These are phyloP conservation scores for Autographa gamma DNA, from an alignment of 2,888 invertebrate genomes.

Conservation along the genomic window DNA sequence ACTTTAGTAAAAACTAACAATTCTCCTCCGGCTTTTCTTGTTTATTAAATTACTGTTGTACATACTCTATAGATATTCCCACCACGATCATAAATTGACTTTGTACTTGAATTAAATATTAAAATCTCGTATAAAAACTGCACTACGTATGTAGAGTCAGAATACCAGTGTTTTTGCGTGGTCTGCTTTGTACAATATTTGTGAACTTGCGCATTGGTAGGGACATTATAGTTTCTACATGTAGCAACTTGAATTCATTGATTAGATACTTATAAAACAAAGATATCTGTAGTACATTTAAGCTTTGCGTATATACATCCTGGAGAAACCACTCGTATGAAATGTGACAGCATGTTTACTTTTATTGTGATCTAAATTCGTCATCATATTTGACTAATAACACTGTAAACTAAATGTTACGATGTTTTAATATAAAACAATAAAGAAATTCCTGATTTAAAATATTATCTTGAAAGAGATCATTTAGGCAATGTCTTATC, in stretches of 20 bases:
- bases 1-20: conserved; percentile 77
- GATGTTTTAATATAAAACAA: background rate
- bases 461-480: background rate
- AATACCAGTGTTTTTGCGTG: conserved; percentile 22
- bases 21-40: conserved; percentile 68
- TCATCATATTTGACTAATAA: too few relatives aligned
- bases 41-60: conserved; percentile 71
- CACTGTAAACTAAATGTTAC: too few relatives aligned
- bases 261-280: too few relatives aligned
- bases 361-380: too few relatives aligned
- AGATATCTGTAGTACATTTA: too few relatives aligned
- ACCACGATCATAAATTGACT: conserved; percentile 61
- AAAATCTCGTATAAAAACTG: conserved; percentile 49
- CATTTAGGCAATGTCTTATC: background rate
- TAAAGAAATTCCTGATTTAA: background rate
- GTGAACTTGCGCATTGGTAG: background rate
- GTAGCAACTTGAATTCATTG: too few relatives aligned
- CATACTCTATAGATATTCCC: conserved; percentile 61
- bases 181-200: conserved; percentile 21
- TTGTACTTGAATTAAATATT: conserved; percentile 58
- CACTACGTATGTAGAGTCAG: conserved; percentile 18
- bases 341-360: too few relatives aligned
- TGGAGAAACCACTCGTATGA: too few relatives aligned
- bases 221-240: too few relatives aligned
- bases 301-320: too few relatives aligned